phyloP scores from a whole-genome alignment of 2,888 invertebrate species.

The Oscheius onirici region DNA sequence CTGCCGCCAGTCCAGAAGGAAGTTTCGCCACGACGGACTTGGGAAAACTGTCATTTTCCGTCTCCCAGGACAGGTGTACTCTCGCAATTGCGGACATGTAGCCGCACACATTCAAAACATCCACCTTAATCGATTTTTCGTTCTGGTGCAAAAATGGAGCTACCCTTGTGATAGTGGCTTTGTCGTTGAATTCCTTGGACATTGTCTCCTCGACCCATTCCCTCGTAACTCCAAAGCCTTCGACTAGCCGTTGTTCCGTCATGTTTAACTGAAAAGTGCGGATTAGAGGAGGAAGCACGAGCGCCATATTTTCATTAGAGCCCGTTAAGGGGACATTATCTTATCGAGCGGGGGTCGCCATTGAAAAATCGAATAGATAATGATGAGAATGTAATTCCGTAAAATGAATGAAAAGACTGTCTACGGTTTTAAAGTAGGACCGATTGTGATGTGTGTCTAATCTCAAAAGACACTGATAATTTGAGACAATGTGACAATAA shows the following conservation, averaged over 20 bases:
- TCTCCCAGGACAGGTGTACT: slow-evolving; percentile 30
- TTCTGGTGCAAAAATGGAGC: no score
- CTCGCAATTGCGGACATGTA: slow-evolving; percentile 33
- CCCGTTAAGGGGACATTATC: no score
- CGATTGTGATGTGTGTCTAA: no score
- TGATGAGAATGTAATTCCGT: no score
- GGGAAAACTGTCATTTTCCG: slow-evolving; percentile 1
- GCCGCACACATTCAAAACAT: slow-evolving; percentile 20
- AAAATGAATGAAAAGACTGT: no score
- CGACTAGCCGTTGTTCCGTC: slow-evolving; percentile 15
- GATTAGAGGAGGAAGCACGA: no score
- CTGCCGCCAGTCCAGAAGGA: slow-evolving; percentile 25
- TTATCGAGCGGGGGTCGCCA: no score
- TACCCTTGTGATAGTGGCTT: background rate
- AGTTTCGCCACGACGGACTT: slow-evolving; percentile 28
- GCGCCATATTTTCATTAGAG: no score
- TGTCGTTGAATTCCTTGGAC: slow-evolving; percentile 1
- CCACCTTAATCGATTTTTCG: slow-evolving; percentile 14
- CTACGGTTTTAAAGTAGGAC: no score
- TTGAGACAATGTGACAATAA: no score
- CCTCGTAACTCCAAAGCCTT: slow-evolving; percentile 25
- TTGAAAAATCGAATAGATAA: no score
- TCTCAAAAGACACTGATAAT: no score
- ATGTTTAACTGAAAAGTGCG: background rate
- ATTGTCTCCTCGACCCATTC: slow-evolving; percentile 21